Evolutionary conservation across 1,140 invertebrate species (phyloP), one percentile per base, ranked within the genome.

Genomic region (Aculops lycopersici): DNA sequence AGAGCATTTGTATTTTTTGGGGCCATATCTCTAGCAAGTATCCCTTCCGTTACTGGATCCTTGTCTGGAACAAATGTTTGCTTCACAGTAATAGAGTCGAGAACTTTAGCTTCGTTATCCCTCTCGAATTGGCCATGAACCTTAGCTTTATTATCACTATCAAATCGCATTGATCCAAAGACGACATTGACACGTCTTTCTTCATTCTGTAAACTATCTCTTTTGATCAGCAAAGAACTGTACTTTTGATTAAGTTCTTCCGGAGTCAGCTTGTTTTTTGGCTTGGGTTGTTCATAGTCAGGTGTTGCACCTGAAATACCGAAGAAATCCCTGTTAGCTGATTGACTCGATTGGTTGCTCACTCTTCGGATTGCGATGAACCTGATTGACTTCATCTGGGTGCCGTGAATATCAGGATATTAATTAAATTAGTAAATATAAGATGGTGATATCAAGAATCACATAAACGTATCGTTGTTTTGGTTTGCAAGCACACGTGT

Each of bases 61-160:
- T 36, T 20, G 5, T 5, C 15, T 35, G 35, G 3, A 2, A 17
- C 17, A 2, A 40, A 20, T 16, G 17, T 37, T 3, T 37, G 36
- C 36, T 42, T 18, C 20, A 35, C 17, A 3, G 31, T 5, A 40
- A 15, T 8, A 8, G 5, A 24, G 5, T 37, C 35, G 36, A 40
- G 5, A 15, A 15, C 12, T 16, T 17, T 16, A 4, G 12, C 4
- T 20, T 36, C 20, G 31, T 37, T 24, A 18, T 42, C 41, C 15
- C 21, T n/a, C 14, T 47, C 48, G 38, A 37, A 45, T 37, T 48
- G 42, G 1, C 44, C 46, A 21, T 46, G 43, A 42, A 39, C 38
- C 5, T 36, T 24, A 4, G 41, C 20, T 20, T 31, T 39, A 41
- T 49, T 49, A 3, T 48, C 38, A 5, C 4, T 20, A 41, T 49